Conservation (phyloP, 1,140 invertebrate genomes). For the Cotesia typhae region DNA sequence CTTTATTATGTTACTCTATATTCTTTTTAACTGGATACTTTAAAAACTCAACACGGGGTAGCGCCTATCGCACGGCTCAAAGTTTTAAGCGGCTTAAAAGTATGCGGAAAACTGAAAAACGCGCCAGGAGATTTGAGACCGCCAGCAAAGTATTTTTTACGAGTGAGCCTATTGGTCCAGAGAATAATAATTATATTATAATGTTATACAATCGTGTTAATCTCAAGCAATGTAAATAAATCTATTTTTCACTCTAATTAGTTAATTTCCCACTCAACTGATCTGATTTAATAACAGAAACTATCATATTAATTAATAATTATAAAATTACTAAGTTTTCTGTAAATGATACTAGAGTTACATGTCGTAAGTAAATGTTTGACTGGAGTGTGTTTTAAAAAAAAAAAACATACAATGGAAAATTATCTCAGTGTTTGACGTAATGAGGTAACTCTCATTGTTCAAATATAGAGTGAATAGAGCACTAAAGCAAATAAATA, state of each 20-base stretch:
- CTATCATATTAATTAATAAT: too few species aligned
- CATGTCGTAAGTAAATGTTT: too few species aligned
- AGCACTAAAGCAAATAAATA: too few species aligned
- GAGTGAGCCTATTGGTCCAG: background rate
- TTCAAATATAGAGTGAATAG: too few species aligned
- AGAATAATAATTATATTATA: background rate
- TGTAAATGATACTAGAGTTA: too few species aligned
- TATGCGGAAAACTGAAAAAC: background rate
- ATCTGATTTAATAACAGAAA: too few species aligned
- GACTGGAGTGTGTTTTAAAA: too few species aligned
- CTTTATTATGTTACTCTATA: conserved; percentile 6
- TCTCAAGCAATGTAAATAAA: background rate
- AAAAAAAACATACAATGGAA: too few species aligned
- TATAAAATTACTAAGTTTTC: too few species aligned
- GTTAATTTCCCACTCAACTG: too few species aligned
- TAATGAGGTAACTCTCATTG: too few species aligned
- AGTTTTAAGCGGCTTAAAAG: conserved; percentile 38
- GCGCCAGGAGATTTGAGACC: background rate
- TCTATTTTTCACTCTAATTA: background rate
- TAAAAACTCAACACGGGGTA: conserved; percentile 4
- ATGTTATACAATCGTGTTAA: background rate
- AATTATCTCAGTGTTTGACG: too few species aligned
- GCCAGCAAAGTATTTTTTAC: background rate
- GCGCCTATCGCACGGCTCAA: conserved; percentile 5
- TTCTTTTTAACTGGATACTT: conserved; percentile 17